These are phyloP conservation scores for Deroptyus accipitrinus DNA, from an alignment of 2,113 vertebrate species.

Conservation along the genomic window DNA sequence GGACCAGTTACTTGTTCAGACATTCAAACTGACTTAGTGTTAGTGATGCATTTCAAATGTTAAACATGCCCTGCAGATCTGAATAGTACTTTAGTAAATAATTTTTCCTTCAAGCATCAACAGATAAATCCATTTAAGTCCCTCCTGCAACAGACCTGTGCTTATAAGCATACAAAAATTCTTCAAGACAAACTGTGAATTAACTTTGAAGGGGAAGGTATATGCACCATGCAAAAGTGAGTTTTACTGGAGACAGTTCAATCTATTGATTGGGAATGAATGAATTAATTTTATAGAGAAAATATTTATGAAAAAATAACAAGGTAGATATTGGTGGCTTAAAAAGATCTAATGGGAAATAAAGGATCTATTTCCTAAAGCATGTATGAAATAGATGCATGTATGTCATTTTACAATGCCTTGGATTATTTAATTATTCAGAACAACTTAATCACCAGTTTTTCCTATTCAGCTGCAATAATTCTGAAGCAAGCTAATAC, in stretches of 20 bases:
- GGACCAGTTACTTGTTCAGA: not conserved
- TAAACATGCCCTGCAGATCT: not conserved
- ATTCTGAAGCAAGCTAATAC: not conserved
- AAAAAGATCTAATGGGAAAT: not conserved
- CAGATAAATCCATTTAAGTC: not conserved
- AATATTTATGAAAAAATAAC: not conserved
- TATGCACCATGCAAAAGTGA: not conserved
- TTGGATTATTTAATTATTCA: not conserved
- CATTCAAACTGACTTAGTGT: not conserved
- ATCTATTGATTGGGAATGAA: not conserved
- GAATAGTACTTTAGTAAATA: not conserved
- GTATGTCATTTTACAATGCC: not conserved
- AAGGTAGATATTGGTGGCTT: not conserved
- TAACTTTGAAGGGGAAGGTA: not conserved
- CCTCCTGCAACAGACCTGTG: not conserved
- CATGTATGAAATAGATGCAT: not conserved
- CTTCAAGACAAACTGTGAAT: not conserved
- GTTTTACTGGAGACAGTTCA: not conserved
- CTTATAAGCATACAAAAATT: not conserved
- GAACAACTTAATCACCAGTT: not conserved
- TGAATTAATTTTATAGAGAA: not conserved
- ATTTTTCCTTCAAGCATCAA: not conserved
- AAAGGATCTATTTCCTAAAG: not conserved
- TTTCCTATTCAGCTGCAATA: not conserved
- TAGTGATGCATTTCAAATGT: slow-evolving; percentile 30